A percentile compares a stretch with the other conserved stretches of the same genome.
Conservation (phyloP, 2,888 invertebrate genomes). For the Epirrhoe tristata region DNA sequence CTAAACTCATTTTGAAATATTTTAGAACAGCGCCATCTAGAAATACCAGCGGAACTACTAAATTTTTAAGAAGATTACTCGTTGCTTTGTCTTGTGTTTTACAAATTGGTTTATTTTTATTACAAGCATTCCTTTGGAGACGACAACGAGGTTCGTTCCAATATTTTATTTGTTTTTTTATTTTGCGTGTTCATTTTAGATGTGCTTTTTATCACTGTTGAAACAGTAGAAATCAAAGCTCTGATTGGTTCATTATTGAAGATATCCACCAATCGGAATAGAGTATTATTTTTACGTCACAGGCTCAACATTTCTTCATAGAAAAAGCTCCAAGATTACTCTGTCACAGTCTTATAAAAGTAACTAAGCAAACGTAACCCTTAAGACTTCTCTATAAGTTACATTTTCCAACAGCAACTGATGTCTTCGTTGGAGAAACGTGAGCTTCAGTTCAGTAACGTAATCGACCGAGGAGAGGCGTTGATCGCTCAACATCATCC, state of each 20-base stretch:
- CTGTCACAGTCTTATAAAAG: neutral
- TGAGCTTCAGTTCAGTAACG: slow-evolving; percentile 97
- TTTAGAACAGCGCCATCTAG: neutral
- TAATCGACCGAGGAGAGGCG: slow-evolving; percentile 97
- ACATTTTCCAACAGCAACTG: slow-evolving; percentile 88
- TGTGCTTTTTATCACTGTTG: slow-evolving; percentile 51
- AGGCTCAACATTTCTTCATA: neutral
- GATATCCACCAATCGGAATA: neutral
- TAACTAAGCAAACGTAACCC: neutral
- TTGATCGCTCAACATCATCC: slow-evolving; percentile 98
- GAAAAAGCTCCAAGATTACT: neutral
- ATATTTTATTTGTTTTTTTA: slow-evolving; percentile 48
- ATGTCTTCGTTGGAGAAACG: slow-evolving; percentile 98
- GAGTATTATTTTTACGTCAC: neutral
- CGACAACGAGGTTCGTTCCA: slow-evolving; percentile 85
- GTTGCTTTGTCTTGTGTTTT: slow-evolving; percentile 36
- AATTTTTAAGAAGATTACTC: neutral
- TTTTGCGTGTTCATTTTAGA: slow-evolving; percentile 45
- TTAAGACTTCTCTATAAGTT: neutral
- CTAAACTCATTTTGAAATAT: neutral
- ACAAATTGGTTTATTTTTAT: slow-evolving; percentile 62
- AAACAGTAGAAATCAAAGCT: neutral
- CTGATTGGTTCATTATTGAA: neutral
- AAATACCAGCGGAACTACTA: neutral
- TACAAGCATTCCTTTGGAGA: slow-evolving; percentile 86